Conservation (phyloP, 2,113 vertebrate species). For the Delphinapterus leucas region DNA sequence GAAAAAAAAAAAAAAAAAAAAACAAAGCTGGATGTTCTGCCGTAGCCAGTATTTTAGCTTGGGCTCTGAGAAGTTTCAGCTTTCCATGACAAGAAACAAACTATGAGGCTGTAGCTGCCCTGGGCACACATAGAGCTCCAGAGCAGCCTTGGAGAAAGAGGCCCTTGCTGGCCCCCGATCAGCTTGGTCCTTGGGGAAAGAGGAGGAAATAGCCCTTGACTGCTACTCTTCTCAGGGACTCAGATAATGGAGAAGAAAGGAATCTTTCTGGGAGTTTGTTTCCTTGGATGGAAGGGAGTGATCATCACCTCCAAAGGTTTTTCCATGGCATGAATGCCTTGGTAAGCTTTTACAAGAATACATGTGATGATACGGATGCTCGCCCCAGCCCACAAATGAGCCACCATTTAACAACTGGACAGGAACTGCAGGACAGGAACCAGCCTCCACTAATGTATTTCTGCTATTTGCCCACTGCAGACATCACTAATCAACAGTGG, state of each 20-base stretch:
- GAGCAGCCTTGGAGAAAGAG: background rate
- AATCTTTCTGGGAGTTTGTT: background rate
- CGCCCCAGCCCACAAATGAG: fast-evolving
- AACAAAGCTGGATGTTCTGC: background rate
- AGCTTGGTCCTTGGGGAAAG: background rate
- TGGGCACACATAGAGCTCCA: background rate
- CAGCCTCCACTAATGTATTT: too few relatives aligned
- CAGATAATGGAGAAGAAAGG: background rate
- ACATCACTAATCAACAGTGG: background rate
- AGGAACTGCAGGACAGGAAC: background rate
- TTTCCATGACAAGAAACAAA: constrained; percentile 37
- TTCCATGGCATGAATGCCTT: too few relatives aligned
- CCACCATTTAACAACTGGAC: fast-evolving
- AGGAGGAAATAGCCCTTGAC: background rate
- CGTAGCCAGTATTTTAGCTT: constrained; percentile 36
- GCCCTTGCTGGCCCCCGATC: background rate
- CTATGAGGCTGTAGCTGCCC: constrained; percentile 22
- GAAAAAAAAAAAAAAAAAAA: background rate
- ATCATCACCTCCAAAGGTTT: background rate
- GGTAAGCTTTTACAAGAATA: background rate
- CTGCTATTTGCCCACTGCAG: background rate
- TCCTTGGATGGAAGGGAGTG: background rate
- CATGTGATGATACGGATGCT: background rate
- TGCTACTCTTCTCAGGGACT: background rate
- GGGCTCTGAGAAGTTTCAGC: constrained; percentile 1